Percentiles rank a stretch among this genome's conserved stretches.
Evolutionary conservation across 1,140 invertebrate species (phyloP).

Genomic region (Artemia franciscana): DNA sequence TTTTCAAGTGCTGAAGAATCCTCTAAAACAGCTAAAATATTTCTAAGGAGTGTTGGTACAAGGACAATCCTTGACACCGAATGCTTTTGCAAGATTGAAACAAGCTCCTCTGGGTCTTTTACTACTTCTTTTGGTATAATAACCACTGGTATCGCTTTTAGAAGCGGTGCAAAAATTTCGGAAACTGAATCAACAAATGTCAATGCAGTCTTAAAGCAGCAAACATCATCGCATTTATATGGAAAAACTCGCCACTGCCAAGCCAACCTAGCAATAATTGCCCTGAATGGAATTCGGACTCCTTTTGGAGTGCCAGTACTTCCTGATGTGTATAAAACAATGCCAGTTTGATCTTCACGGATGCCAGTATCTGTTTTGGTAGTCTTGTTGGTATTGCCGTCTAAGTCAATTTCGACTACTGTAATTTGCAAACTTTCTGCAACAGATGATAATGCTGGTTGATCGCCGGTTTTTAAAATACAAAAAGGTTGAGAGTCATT

Average conservation of each 20-base stretch:
- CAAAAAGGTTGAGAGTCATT: conserved; percentile 42
- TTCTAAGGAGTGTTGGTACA: conserved; percentile 53
- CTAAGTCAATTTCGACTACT: background rate
- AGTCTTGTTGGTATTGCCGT: background rate
- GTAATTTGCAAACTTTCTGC: background rate
- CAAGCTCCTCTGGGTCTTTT: conserved; percentile 44
- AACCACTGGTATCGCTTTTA: conserved; percentile 38
- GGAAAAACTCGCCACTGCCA: conserved; percentile 65
- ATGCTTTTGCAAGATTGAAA: conserved; percentile 36
- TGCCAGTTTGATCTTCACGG: conserved; percentile 27
- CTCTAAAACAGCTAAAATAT: conserved; percentile 41
- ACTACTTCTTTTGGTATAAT: conserved; percentile 42
- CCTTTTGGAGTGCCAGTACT: conserved; percentile 81
- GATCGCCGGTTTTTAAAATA: background rate
- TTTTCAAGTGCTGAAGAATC: conserved; percentile 20
- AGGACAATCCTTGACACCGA: conserved; percentile 48
- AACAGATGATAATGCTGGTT: background rate
- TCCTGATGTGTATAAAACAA: conserved; percentile 74
- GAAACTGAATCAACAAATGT: conserved; percentile 68
- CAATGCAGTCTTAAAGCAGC: conserved; percentile 63
- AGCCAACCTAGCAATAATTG: conserved; percentile 46
- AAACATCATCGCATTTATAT: conserved; percentile 34
- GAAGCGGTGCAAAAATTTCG: conserved; percentile 57
- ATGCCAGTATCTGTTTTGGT: background rate
- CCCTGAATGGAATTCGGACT: conserved; percentile 55